These are phyloP conservation scores for Dicerorhinus sumatrensis DNA, from an alignment of 2,113 vertebrate species.

Conservation along the genomic window DNA sequence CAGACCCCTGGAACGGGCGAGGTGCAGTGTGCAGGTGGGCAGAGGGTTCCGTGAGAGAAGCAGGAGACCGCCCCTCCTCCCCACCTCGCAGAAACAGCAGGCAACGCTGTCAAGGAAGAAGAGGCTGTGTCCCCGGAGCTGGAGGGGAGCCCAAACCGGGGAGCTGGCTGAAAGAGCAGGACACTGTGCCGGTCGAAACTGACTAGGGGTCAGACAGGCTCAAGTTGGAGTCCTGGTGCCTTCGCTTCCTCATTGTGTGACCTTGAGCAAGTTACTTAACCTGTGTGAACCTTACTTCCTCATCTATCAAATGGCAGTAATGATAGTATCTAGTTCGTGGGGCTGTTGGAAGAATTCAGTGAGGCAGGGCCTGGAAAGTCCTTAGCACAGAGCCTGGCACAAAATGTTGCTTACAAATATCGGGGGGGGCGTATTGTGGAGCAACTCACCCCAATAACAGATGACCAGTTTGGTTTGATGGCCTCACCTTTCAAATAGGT, in stretches of 20 bases:
- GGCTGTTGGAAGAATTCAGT: not conserved
- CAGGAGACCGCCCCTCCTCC: not conserved
- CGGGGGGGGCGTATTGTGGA: not conserved
- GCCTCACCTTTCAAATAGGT: not conserved
- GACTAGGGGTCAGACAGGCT: not conserved
- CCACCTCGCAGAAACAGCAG: not conserved
- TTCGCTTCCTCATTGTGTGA: not conserved
- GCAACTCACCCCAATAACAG: not conserved
- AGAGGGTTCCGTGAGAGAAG: not conserved
- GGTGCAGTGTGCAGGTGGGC: rapidly evolving
- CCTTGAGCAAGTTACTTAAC: not conserved
- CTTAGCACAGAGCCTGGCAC: not conserved
- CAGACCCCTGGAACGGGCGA: not conserved
- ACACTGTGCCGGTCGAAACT: not conserved
- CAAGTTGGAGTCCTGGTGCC: not conserved
- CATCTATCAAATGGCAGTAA: not conserved
- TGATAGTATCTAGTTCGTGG: rapidly evolving
- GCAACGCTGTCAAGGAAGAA: not conserved
- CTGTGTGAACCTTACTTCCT: not conserved
- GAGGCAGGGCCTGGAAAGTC: not conserved
- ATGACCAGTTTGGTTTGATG: not conserved
- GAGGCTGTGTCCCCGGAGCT: not conserved
- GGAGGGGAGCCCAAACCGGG: not conserved
- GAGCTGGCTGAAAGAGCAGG: not conserved
- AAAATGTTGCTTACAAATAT: not conserved